phyloP scores from a whole-genome alignment of 30 jellyfish, hydroid and myxozoan genomes.

The Chironex yamaguchii region DNA sequence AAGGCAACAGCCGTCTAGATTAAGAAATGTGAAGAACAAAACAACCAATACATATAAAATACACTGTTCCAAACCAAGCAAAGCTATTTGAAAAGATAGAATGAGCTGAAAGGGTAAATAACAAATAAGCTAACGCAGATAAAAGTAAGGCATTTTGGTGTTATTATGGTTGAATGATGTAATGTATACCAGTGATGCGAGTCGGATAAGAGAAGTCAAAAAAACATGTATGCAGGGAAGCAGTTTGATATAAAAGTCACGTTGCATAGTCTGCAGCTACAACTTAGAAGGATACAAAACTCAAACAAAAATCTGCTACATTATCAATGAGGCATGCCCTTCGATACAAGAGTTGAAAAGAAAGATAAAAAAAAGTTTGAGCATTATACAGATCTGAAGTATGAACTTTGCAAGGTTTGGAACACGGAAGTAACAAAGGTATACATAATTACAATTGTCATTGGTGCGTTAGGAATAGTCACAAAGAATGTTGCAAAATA shows the following conservation, averaged over 20 bases:
- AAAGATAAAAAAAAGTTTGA: constrained; percentile 22
- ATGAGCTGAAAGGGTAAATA: background rate
- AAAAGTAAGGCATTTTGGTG: constrained; percentile 40
- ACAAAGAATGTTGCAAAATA: constrained; percentile 38
- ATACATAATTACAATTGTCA: constrained; percentile 38
- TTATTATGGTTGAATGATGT: constrained; percentile 37
- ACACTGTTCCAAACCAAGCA: constrained; percentile 50
- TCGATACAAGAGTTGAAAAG: constrained; percentile 54
- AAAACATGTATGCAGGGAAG: background rate
- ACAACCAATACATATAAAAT: constrained; percentile 13
- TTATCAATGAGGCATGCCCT: constrained; percentile 48
- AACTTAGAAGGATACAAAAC: background rate
- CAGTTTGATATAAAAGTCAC: background rate
- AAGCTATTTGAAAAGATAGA: constrained; percentile 32
- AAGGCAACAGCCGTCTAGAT: constrained; percentile 33
- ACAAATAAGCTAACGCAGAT: constrained; percentile 27
- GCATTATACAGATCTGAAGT: constrained; percentile 47
- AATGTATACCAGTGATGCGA: constrained; percentile 50
- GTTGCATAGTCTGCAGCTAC: background rate
- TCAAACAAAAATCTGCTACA: constrained; percentile 37
- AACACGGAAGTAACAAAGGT: constrained; percentile 48
- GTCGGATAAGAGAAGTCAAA: constrained; percentile 19
- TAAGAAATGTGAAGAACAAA: background rate
- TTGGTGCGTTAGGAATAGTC: constrained; percentile 57
- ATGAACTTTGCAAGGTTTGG: constrained; percentile 37